Percentiles rank a stretch among this genome's conserved stretches.
Conservation (phyloP, 2,888 invertebrate species). For the Andrena flavipes region DNA sequence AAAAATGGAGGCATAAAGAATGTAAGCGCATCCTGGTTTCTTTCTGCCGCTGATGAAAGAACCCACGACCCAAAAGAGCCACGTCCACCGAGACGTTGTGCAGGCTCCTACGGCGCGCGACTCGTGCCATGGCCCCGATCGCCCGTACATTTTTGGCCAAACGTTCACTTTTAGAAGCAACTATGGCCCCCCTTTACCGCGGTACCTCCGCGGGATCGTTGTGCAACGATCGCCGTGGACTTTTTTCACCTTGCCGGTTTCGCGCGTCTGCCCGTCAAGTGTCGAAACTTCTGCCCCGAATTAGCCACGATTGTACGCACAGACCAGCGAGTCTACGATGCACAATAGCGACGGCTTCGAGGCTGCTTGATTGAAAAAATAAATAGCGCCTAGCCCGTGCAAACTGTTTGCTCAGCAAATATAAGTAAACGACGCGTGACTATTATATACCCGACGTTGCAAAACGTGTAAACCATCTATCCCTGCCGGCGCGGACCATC, state of each 20-base stretch:
- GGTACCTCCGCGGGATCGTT: constrained; percentile 35
- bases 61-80: constrained; percentile 17
- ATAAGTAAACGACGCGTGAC: neutral
- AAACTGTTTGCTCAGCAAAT: constrained; percentile 47
- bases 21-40: constrained; percentile 60
- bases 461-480: constrained; percentile 3
- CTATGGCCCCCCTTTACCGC: constrained; percentile 52
- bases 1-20: constrained; percentile 46
- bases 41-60: constrained; percentile 50
- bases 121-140: constrained; percentile 52
- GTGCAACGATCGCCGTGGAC: constrained; percentile 42
- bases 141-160: constrained; percentile 69
- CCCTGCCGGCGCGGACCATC: neutral
- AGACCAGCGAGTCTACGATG: constrained; percentile 28
- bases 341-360: constrained; percentile 51
- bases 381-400: constrained; percentile 10
- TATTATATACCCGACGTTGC: constrained; percentile 33
- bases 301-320: constrained; percentile 67
- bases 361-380: constrained; percentile 7
- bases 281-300: constrained; percentile 69
- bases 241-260: constrained; percentile 29
- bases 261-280: constrained; percentile 42
- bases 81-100: neutral
- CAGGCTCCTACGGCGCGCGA: neutral
- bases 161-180: constrained; percentile 73